Evolutionary conservation across 2,113 vertebrate genomes (phyloP).

Genomic region (Sula dactylatra): DNA sequence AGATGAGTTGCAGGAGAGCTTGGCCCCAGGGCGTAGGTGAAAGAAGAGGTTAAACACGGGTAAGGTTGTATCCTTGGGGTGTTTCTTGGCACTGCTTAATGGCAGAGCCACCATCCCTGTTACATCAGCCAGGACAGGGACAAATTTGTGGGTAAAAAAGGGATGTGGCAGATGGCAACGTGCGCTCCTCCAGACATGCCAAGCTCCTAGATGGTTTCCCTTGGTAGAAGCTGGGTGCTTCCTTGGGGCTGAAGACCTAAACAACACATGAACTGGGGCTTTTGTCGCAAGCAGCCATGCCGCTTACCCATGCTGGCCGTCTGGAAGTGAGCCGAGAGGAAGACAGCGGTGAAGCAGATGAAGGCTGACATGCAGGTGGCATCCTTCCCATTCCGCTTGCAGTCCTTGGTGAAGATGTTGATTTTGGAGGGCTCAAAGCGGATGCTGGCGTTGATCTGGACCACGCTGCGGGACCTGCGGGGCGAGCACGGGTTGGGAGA

Average conservation of each 20-base stretch:
- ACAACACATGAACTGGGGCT: fast-evolving
- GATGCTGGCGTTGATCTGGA: constrained; percentile 83
- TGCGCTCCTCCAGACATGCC: background rate
- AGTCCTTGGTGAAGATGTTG: constrained; percentile 97
- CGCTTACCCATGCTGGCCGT: constrained; percentile 81
- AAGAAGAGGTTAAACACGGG: background rate
- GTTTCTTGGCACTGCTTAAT: background rate
- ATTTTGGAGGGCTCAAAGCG: constrained; percentile 90
- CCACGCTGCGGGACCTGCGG: constrained; percentile 87
- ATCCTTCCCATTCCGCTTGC: constrained; percentile 85
- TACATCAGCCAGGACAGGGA: background rate
- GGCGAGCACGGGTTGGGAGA: fast-evolving
- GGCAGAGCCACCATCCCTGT: background rate
- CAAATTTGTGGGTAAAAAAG: background rate
- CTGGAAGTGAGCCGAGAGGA: constrained; percentile 81
- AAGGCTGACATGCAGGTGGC: constrained; percentile 92
- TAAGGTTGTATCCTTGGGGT: background rate
- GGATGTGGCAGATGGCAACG: fast-evolving
- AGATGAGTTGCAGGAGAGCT: background rate
- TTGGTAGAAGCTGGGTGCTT: fast-evolving
- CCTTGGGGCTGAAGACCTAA: fast-evolving
- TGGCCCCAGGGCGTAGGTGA: background rate
- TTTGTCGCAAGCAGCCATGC: fast-evolving
- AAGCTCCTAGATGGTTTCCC: background rate
- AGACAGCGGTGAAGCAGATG: constrained; percentile 86